Evolutionary conservation across 2,888 invertebrate species (phyloP).

Genomic region (Cantharis flavilabris): DNA sequence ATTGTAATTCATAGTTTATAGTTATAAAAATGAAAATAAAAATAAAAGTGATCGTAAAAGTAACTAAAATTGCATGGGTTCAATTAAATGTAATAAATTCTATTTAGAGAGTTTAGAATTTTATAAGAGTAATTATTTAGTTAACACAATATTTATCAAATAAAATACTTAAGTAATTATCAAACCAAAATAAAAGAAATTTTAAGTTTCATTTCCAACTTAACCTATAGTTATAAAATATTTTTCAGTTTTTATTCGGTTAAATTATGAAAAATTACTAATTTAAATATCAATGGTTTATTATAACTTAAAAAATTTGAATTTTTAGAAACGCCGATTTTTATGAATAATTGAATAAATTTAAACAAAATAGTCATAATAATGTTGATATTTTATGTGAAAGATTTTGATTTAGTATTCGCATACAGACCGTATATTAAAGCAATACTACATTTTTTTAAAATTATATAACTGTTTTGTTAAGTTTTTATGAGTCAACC

Average conservation of each 20-base stretch:
- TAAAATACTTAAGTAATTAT: background rate
- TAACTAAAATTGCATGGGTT: background rate
- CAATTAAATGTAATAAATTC: background rate
- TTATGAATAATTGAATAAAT: no score
- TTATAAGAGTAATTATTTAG: background rate
- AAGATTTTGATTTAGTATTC: no score
- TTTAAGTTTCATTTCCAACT: background rate
- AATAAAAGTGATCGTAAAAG: background rate
- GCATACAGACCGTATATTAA: no score
- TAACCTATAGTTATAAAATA: background rate
- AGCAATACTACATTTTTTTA: no score
- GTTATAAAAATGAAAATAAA: background rate
- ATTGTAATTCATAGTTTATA: background rate
- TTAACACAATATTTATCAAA: background rate
- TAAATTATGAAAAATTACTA: background rate
- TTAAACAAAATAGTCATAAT: no score
- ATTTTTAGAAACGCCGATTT: no score
- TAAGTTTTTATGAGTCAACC: no score
- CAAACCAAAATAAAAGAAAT: background rate
- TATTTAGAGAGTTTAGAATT: background rate
- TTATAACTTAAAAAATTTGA: no score
- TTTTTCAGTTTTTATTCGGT: background rate
- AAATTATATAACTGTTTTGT: no score
- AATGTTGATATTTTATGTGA: no score
- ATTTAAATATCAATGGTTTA: background rate